These are phyloP conservation scores for Pseudococcus longispinus DNA, from an alignment of 2,888 invertebrate genomes.

Conservation along the genomic window DNA sequence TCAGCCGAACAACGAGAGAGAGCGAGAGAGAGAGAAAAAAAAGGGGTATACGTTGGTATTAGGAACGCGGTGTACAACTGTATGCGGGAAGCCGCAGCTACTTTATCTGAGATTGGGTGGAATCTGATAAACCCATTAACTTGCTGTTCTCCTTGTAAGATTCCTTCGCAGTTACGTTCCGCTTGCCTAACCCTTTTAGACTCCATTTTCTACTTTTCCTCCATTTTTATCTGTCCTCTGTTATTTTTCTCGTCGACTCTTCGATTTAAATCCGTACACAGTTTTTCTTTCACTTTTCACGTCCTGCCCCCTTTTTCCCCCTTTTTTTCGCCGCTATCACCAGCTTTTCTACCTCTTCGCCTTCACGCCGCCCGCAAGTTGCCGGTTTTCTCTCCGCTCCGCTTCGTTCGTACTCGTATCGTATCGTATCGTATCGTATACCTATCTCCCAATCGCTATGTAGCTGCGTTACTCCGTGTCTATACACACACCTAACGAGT, in stretches of 20 bases:
- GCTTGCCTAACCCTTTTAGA: constrained; percentile 55
- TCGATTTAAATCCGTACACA: constrained; percentile 26
- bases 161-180: constrained; percentile 58
- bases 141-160: constrained; percentile 58
- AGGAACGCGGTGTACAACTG: constrained; percentile 21
- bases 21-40: neutral
- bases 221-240: constrained; percentile 56
- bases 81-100: constrained; percentile 54
- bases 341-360: neutral
- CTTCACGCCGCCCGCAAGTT: neutral
- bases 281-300: constrained; percentile 57
- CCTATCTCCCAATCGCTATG: neutral
- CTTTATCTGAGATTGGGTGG: constrained; percentile 48
- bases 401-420: too few relatives aligned
- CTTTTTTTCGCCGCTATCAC: neutral
- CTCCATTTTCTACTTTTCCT: constrained; percentile 56
- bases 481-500: neutral
- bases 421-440: too few relatives aligned
- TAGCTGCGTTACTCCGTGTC: neutral
- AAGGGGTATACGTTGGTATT: neutral
- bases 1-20: constrained; percentile 5
- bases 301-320: constrained; percentile 38
- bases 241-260: constrained; percentile 50
- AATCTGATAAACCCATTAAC: constrained; percentile 59
- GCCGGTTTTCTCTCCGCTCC: neutral